Evolutionary conservation across 2,888 invertebrate species (phyloP).

Genomic region (Maniola hyperantus): DNA sequence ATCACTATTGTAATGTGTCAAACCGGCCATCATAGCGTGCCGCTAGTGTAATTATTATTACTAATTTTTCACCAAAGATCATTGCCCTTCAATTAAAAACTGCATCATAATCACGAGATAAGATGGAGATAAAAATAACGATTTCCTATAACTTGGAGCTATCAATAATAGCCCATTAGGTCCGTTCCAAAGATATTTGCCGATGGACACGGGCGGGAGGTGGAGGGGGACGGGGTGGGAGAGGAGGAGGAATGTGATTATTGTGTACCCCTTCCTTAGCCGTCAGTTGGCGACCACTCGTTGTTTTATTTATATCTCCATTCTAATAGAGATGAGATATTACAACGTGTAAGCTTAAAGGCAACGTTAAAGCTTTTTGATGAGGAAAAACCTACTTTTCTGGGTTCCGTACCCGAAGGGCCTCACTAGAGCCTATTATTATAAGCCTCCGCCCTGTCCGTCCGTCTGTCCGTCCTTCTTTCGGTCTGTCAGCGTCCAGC

Average conservation of each 20-base stretch:
- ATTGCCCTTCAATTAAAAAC: too few relatives aligned
- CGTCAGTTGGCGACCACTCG: constrained; percentile 20
- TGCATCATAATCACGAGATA: too few relatives aligned
- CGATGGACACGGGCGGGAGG: constrained; percentile 48
- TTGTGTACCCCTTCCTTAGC: constrained; percentile 27
- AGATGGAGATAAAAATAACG: neutral
- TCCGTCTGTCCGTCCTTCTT: too few relatives aligned
- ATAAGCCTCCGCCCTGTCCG: too few relatives aligned
- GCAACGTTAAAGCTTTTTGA: neutral
- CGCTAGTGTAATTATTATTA: too few relatives aligned
- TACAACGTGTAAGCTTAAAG: neutral
- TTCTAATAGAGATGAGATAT: constrained; percentile 33
- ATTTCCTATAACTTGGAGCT: constrained; percentile 35
- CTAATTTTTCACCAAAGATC: too few relatives aligned
- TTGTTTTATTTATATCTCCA: constrained; percentile 13
- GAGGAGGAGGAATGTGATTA: constrained; percentile 37
- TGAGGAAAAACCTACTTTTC: neutral
- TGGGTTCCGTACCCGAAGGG: too few relatives aligned
- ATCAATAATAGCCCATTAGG: constrained; percentile 51
- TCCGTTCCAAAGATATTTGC: constrained; percentile 55
- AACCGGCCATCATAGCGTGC: too few relatives aligned
- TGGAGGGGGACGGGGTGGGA: neutral
- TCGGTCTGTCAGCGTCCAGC: too few relatives aligned
- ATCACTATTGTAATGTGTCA: too few relatives aligned
- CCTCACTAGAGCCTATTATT: too few relatives aligned